Base-by-base conservation (phyloP, 2,113 vertebrate species). In the Apeltes quadracus region DNA sequence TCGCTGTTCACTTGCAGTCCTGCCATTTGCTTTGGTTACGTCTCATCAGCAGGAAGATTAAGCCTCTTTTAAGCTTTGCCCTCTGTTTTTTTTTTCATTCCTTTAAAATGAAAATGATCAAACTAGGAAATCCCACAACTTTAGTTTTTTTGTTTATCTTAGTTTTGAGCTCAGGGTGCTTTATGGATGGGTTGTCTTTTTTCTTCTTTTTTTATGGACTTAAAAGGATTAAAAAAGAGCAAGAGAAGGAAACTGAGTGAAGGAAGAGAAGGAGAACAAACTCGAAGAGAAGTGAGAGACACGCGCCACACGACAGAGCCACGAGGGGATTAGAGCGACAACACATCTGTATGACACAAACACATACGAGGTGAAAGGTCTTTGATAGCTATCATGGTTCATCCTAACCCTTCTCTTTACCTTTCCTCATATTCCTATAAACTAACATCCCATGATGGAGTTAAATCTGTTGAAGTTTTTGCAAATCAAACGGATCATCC, bases 161-260 rank as follows among this genome's bases (percentile, higher is more conserved):
- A 27, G 43, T 44, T 77, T 78, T 72, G 61, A 82, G 79, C 66
- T 48, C 55, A 43, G 7, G 1, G 61, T 72, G 18, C 50, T 86
- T 84, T 61, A 75, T 78, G 68, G 85, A 65, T 77, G 82, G 84
- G 50, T 75, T 81, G 77, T 71, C 38, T 32, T 67, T 68, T 61
- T 25, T 20, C 13, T 18, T 20, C 9, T 27, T 56, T 59, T 81
- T 67, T 76, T 55, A 51, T 78, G 87, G 84, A 86, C n/a, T 84
- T 89, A 75, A 81, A 72, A 62, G 78, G 83, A 88, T 88, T 91
- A 82, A 79, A 51, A 71, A 73, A 72, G 11, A 70, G 36, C 51
- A 64, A 56, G 25, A 55, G 41, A 57, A 65, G 34, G 22, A 75
- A 48, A 58, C 32, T 6, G 7, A n/a, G 3, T 23, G 20, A 4